phyloP scores from a whole-genome alignment of 2,113 vertebrate species.

The Ammodytes marinus region DNA sequence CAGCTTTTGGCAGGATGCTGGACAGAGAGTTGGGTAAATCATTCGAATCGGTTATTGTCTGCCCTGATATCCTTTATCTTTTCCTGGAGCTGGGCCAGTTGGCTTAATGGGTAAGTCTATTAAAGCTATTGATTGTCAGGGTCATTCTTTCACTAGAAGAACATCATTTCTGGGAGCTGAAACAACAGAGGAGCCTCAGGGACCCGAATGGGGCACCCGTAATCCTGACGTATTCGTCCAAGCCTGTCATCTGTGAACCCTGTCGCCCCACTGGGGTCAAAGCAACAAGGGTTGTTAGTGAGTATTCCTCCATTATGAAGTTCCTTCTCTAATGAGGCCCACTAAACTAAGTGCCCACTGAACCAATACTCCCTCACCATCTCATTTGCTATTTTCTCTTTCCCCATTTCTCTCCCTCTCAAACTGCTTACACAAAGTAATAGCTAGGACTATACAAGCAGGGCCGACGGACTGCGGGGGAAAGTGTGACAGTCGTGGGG shows the following conservation, averaged over 20 bases:
- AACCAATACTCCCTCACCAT: conserved; percentile 46
- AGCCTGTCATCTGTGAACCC: conserved; percentile 38
- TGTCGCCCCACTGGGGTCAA: conserved; percentile 41
- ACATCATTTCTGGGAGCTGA: conserved; percentile 23
- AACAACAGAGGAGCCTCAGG: conserved; percentile 32
- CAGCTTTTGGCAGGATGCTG: not conserved
- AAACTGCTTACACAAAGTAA: conserved; percentile 7
- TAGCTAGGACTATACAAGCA: not conserved
- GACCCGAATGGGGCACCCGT: conserved; percentile 37
- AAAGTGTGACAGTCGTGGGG: too few relatives aligned
- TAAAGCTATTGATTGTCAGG: conserved; percentile 53
- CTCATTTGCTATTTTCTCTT: conserved; percentile 43
- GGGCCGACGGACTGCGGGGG: too few relatives aligned
- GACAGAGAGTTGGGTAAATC: conserved; percentile 12
- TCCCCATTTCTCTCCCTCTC: not conserved
- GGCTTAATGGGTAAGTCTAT: conserved; percentile 37
- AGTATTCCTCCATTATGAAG: conserved; percentile 63
- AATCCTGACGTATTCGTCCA: conserved; percentile 46
- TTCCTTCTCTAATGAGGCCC: conserved; percentile 72
- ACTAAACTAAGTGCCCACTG: conserved; percentile 60
- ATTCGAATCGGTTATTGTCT: not conserved
- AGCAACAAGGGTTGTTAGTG: conserved; percentile 56
- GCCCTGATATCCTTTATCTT: conserved; percentile 7
- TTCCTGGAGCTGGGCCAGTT: conserved; percentile 12
- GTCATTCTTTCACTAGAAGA: conserved; percentile 17